phyloP scores from a whole-genome alignment of 2,797 vertebrate species.

The Rhinogobio ventralis region DNA sequence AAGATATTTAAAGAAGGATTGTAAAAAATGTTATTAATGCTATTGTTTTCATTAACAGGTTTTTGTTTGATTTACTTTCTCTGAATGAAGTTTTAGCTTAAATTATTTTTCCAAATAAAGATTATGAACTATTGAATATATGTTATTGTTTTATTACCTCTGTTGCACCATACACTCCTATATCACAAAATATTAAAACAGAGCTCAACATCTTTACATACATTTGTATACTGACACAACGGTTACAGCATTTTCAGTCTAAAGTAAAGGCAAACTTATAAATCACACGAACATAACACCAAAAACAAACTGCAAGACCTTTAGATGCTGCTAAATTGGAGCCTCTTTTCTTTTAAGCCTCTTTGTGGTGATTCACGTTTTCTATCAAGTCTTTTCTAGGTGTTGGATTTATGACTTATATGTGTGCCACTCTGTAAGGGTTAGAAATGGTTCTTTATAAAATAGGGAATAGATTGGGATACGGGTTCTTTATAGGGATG shows the following conservation, averaged over 20 bases:
- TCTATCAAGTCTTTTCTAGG: background rate
- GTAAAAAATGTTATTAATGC: constrained; percentile 93
- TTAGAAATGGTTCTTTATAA: constrained; percentile 53
- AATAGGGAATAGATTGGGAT: constrained; percentile 57
- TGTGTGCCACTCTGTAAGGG: constrained; percentile 37
- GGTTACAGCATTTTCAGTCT: background rate
- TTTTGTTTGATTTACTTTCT: constrained; percentile 65
- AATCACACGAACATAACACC: background rate
- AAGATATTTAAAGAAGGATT: constrained; percentile 96
- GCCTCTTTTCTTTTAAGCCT: background rate
- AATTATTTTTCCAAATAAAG: constrained; percentile 99
- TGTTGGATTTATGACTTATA: constrained; percentile 41
- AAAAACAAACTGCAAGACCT: constrained; percentile 11
- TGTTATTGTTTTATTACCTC: background rate
- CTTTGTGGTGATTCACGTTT: background rate
- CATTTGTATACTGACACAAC: background rate
- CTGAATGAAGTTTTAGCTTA: constrained; percentile 81
- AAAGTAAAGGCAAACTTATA: background rate
- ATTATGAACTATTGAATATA: constrained; percentile 78
- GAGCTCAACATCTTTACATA: background rate
- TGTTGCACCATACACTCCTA: background rate
- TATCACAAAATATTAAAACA: background rate
- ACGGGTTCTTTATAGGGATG: constrained; percentile 65
- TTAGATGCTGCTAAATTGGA: constrained; percentile 1
- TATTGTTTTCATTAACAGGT: constrained; percentile 77